phyloP scores from a whole-genome alignment of 2,888 invertebrate species.

The Drosophila aldrichi region DNA sequence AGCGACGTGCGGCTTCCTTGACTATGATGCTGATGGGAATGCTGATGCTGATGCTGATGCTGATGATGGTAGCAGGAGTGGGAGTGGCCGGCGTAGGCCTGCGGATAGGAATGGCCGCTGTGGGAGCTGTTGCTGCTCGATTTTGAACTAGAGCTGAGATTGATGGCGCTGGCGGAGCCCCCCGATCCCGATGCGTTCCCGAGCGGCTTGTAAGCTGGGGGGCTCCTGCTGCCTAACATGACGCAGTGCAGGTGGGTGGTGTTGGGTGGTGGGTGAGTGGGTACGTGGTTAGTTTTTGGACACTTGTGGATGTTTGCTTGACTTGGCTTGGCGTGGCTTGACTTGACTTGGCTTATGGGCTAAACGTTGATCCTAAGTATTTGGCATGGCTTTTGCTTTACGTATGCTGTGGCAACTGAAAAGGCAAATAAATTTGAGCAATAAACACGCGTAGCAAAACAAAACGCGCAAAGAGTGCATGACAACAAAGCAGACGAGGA shows the following conservation, averaged over 20 bases:
- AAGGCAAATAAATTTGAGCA: slow-evolving; percentile 32
- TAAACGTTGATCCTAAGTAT: slow-evolving; percentile 25
- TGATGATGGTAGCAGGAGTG: slow-evolving; percentile 69
- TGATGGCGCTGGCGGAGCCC: slow-evolving; percentile 80
- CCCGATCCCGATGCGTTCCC: slow-evolving; percentile 83
- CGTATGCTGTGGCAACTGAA: slow-evolving; percentile 40
- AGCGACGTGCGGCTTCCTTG: slow-evolving; percentile 58
- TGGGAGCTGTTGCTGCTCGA: slow-evolving; percentile 48
- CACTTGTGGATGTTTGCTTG: slow-evolving; percentile 38
- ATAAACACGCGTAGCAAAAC: slow-evolving; percentile 65
- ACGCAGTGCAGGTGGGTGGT: slow-evolving; percentile 50
- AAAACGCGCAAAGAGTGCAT: slow-evolving; percentile 39
- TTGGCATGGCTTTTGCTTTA: slow-evolving; percentile 30
- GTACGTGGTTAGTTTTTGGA: slow-evolving; percentile 34
- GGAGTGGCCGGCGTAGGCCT: slow-evolving; percentile 56
- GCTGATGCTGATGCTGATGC: slow-evolving; percentile 63
- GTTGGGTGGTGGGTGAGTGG: slow-evolving; percentile 37
- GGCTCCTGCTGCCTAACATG: slow-evolving; percentile 84
- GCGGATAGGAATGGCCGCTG: slow-evolving; percentile 55
- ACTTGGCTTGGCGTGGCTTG: slow-evolving; percentile 17
- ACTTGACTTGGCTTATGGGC: slow-evolving; percentile 1
- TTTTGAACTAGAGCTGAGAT: slow-evolving; percentile 42
- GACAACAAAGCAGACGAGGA: not conserved
- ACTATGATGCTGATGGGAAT: slow-evolving; percentile 51
- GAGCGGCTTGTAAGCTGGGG: slow-evolving; percentile 79